A percentile compares a stretch with the other conserved stretches of the same genome.
These are phyloP conservation scores for Eclectus roratus DNA, from an alignment of 2,113 vertebrate genomes.

Conservation along the genomic window DNA sequence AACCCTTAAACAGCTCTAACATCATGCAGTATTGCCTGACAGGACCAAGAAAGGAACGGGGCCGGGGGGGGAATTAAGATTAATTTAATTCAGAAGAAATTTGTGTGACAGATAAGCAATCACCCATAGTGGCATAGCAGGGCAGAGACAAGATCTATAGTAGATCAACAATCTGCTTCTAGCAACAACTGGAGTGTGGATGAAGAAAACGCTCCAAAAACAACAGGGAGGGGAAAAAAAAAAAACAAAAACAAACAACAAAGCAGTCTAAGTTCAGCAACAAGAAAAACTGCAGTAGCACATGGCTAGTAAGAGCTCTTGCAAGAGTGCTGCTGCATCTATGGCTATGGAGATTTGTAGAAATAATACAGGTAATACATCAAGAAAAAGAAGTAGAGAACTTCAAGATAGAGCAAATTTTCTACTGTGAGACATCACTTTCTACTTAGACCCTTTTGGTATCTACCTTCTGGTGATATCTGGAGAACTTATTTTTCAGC, in stretches of 20 bases:
- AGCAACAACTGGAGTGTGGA: background rate
- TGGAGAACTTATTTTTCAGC: background rate
- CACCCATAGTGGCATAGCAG: accelerated
- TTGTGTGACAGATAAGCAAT: background rate
- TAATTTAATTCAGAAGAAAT: background rate
- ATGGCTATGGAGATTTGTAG: background rate
- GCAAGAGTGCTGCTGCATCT: background rate
- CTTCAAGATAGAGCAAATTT: background rate
- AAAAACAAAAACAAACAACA: background rate
- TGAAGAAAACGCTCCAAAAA: background rate
- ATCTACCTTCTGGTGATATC: background rate
- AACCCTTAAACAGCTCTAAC: background rate
- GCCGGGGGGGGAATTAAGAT: background rate
- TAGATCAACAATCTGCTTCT: accelerated
- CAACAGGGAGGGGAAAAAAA: accelerated
- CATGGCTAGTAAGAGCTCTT: background rate
- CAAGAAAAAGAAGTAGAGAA: background rate
- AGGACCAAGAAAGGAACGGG: background rate
- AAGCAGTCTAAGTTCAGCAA: background rate
- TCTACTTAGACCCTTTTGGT: background rate
- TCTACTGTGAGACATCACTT: background rate
- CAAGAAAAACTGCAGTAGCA: background rate
- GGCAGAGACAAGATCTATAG: background rate
- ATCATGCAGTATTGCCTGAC: background rate
- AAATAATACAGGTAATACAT: background rate